These are phyloP conservation scores for Synergus umbraculus DNA, from an alignment of 2,888 invertebrate species.

Conservation along the genomic window DNA sequence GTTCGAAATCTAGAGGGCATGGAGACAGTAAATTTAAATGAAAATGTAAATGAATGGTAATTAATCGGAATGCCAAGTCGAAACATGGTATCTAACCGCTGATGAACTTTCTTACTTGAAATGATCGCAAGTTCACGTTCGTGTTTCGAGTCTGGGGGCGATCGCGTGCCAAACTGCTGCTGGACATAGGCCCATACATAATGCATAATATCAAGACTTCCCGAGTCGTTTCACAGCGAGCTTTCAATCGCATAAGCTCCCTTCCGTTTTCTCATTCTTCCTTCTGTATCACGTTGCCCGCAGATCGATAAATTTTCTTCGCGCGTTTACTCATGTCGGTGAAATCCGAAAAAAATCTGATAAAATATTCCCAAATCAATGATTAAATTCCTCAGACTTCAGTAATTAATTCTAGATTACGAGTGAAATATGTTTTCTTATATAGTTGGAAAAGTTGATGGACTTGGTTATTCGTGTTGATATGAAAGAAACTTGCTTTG, in stretches of 20 bases:
- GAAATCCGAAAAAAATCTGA: slow-evolving; percentile 37
- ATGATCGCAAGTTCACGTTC: slow-evolving; percentile 60
- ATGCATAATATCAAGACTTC: slow-evolving; percentile 73
- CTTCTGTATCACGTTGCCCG: slow-evolving; percentile 43
- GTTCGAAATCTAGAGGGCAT: neutral
- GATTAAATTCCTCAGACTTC: neutral
- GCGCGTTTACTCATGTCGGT: slow-evolving; percentile 40
- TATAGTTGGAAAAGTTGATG: neutral
- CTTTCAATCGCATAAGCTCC: slow-evolving; percentile 72
- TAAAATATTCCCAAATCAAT: neutral
- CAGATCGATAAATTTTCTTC: slow-evolving; percentile 47
- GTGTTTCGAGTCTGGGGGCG: slow-evolving; percentile 49
- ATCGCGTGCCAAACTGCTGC: slow-evolving; percentile 72
- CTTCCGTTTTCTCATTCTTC: slow-evolving; percentile 53
- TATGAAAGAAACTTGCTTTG: neutral
- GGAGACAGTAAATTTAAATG: slow-evolving; percentile 1
- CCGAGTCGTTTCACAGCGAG: slow-evolving; percentile 72
- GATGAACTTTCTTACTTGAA: slow-evolving; percentile 42
- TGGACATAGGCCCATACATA: slow-evolving; percentile 72
- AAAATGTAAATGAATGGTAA: slow-evolving; percentile 19
- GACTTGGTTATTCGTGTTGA: slow-evolving; percentile 7
- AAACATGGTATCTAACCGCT: slow-evolving; percentile 18
- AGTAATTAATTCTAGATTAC: neutral
- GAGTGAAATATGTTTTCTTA: neutral
- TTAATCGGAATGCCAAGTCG: slow-evolving; percentile 24